Base-by-base conservation (phyloP, 1,140 invertebrate genomes). In the Amyelois transitella region DNA sequence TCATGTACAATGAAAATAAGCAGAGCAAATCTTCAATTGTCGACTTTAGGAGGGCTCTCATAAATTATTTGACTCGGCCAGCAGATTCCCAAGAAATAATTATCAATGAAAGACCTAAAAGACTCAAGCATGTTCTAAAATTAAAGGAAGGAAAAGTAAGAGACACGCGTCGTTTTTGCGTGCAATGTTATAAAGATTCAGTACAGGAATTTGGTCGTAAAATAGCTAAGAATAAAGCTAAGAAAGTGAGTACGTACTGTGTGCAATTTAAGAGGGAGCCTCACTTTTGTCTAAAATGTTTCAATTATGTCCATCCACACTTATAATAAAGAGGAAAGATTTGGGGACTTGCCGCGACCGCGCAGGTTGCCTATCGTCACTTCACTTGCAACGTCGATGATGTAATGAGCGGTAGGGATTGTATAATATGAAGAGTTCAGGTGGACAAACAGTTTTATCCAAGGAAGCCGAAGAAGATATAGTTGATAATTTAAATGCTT, bases 201-300 rank as follows among this genome's bases (percentile, higher is more conserved):
- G 71, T 71, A 62, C 54, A 64, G 62, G 52, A 61, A 61, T 69
- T 66, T 66, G 72, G 68, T 60, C 52, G 25, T 28, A 28, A 28
- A 28, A 10, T 28, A 28, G 25, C 25, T 28, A 28, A 28, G 25
- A 28, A 28, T 60, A 73, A 69, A 62, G 44, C 66, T 55, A 74
- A 71, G 60, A 74, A 69, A 71, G 72, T 74, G 59, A 64, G 55
- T 58, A 71, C 66, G 52, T 70, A 68, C 58, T 74, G 64, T 63
- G 55, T 58, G 50, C 52, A 70, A 64, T 68, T 67, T 66, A 57
- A 56, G 32, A 58, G 55, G 47, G 61, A 68, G 53, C 65, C 68
- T 60, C 63, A 70, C 58, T 68, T 64, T 64, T 68, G 71, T 68
- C 55, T 69, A 59, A 60, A 58, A 57, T 74, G 68, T 64, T 74